These are phyloP conservation scores for Noctilio leporinus DNA, from an alignment of 2,113 vertebrate species.

Conservation along the genomic window DNA sequence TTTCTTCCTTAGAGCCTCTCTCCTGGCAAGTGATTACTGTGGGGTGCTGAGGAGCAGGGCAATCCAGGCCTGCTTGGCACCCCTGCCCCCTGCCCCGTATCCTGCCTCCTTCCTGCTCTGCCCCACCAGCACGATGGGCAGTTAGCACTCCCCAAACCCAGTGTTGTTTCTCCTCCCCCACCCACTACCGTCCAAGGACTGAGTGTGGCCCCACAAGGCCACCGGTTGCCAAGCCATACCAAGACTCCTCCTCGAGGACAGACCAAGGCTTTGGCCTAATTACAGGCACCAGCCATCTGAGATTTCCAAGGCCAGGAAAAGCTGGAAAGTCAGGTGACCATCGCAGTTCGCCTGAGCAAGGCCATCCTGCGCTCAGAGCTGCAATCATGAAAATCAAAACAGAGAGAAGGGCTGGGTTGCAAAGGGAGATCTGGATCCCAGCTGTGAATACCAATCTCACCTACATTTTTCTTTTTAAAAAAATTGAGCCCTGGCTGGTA, in stretches of 20 bases:
- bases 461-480: not conserved
- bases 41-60: not conserved
- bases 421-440: not conserved
- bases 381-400: not conserved
- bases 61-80: not conserved
- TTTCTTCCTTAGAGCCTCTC: not conserved
- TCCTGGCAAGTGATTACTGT: not conserved
- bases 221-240: not conserved
- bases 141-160: not conserved
- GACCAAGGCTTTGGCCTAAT: constrained; percentile 29
- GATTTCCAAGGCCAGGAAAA: not conserved
- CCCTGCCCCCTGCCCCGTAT: rapidly evolving
- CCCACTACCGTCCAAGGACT: not conserved
- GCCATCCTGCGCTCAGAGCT: not conserved
- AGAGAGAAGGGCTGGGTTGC: not conserved
- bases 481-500: too few species aligned
- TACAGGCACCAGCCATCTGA: not conserved
- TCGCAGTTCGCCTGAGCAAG: not conserved
- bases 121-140: not conserved
- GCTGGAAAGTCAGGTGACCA: not conserved
- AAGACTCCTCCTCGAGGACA: not conserved
- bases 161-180: not conserved
- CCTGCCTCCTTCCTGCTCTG: not conserved
- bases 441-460: not conserved
- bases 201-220: not conserved